Evolutionary conservation across 2,113 vertebrate species (phyloP).

Genomic region (Pelmatolapia mariae): DNA sequence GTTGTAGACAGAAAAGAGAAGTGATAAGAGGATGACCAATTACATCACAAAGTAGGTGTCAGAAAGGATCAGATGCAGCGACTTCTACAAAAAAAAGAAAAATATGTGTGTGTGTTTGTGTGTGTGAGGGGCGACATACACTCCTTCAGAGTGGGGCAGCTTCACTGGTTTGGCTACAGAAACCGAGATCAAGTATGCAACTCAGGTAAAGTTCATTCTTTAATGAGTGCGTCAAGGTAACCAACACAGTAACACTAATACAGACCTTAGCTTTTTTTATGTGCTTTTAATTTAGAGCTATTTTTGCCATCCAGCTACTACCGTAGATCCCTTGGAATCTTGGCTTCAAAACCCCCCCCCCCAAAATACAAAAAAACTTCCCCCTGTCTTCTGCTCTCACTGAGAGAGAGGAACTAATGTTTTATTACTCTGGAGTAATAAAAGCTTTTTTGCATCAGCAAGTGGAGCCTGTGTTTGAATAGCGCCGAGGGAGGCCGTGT

Average conservation of each 20-base stretch:
- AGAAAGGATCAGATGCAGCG: not conserved
- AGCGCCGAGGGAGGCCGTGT: not conserved
- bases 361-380: not conserved
- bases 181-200: not conserved
- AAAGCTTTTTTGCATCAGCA: not conserved
- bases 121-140: not conserved
- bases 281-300: not conserved
- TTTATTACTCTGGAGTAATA: not conserved
- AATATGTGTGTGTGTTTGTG: not conserved
- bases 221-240: not conserved
- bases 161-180: not conserved
- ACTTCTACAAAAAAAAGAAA: not conserved
- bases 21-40: not conserved
- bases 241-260: not conserved
- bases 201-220: not conserved
- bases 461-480: not conserved
- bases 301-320: accelerated
- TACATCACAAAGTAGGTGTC: not conserved
- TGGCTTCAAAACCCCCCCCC: not conserved
- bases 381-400: not conserved
- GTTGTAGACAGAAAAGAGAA: not conserved
- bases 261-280: not conserved
- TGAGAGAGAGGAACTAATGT: not conserved
- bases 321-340: not conserved
- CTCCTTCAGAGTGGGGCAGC: not conserved